Evolutionary conservation across 2,888 invertebrate species (phyloP).

Genomic region (Meandrusa payeni): DNA sequence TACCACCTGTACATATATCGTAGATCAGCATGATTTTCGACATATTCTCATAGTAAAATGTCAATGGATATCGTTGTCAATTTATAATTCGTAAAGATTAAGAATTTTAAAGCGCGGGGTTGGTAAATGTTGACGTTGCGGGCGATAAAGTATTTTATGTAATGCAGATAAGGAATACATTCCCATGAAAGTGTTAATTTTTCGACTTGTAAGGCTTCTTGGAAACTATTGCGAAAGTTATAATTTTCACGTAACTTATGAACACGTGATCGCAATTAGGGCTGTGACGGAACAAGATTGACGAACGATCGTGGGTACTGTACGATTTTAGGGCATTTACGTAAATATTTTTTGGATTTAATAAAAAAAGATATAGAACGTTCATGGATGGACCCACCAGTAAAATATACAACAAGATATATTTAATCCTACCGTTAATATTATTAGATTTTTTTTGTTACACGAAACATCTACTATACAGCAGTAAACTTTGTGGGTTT

Average conservation of each 20-base stretch:
- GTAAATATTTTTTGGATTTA: too few species aligned
- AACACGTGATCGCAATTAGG: slow-evolving; percentile 36
- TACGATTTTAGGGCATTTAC: too few species aligned
- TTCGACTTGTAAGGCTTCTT: slow-evolving; percentile 54
- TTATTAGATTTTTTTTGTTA: too few species aligned
- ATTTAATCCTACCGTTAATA: too few species aligned
- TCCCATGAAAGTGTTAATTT: neutral
- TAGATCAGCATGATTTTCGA: neutral
- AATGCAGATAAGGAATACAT: neutral
- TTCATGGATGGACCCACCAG: too few species aligned
- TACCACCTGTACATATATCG: neutral
- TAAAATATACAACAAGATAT: too few species aligned
- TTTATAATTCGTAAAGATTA: neutral
- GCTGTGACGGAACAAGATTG: slow-evolving; percentile 4
- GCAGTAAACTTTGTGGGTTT: too few species aligned
- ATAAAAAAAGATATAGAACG: too few species aligned
- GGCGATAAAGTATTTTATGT: neutral
- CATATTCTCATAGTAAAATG: neutral
- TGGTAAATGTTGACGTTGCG: neutral
- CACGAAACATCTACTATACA: too few species aligned
- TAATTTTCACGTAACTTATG: slow-evolving; percentile 53
- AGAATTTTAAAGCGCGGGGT: neutral
- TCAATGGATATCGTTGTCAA: neutral
- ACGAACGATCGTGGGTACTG: too few species aligned
- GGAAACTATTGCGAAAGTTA: slow-evolving; percentile 50